phyloP scores from a whole-genome alignment of 2,113 vertebrate genomes.

The Galeopterus variegatus region DNA sequence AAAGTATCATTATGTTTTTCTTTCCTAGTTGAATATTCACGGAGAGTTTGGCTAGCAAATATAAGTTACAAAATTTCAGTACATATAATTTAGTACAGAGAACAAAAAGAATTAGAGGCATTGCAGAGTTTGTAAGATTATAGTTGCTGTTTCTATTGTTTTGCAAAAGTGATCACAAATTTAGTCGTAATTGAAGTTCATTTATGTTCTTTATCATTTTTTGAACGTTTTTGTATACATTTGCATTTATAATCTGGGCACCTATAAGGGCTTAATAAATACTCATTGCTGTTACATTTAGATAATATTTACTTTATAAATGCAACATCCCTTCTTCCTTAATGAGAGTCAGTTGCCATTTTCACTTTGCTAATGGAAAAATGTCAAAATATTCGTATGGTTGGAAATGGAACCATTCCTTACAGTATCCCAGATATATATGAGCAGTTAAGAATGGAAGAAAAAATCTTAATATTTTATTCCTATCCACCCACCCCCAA shows the following conservation, averaged over 20 bases:
- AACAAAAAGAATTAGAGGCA: constrained; percentile 70
- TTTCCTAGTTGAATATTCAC: constrained; percentile 69
- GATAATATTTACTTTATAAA: constrained; percentile 51
- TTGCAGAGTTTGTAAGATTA: constrained; percentile 33
- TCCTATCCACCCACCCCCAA: neutral
- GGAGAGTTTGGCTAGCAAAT: constrained; percentile 62
- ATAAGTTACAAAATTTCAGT: constrained; percentile 53
- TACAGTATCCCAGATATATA: neutral
- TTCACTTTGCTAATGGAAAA: constrained; percentile 48
- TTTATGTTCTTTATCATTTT: constrained; percentile 40
- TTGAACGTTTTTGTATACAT: neutral
- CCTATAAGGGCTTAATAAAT: constrained; percentile 39
- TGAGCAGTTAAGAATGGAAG: neutral
- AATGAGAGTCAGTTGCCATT: neutral
- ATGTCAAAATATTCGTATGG: neutral
- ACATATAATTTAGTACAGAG: constrained; percentile 44
- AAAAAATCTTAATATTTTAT: neutral
- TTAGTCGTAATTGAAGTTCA: constrained; percentile 42
- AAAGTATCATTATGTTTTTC: constrained; percentile 40
- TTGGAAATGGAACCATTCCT: neutral
- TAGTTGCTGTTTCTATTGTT: constrained; percentile 54
- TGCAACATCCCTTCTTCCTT: neutral
- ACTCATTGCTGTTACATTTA: neutral
- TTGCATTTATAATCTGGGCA: constrained; percentile 31
- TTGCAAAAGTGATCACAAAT: constrained; percentile 45